Conservation (phyloP, 1,140 invertebrate species). For the Homalodisca vitripennis region DNA sequence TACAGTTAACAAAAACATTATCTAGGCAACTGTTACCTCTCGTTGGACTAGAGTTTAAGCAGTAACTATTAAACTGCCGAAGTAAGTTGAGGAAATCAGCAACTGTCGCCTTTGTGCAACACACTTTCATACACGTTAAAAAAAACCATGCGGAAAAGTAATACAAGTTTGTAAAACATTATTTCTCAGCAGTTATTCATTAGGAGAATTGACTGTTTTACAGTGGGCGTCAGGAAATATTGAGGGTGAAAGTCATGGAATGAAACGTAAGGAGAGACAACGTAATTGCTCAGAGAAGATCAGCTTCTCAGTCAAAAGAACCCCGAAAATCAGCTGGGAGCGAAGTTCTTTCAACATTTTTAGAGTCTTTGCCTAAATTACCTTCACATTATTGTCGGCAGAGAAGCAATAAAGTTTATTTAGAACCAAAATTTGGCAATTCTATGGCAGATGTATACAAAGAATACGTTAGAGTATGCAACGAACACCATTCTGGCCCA, state of each 20-base stretch:
- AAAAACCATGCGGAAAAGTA: background rate
- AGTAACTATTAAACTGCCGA: no score
- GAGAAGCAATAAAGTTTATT: constrained; percentile 23
- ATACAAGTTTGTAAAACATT: background rate
- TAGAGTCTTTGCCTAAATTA: background rate
- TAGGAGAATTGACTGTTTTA: background rate
- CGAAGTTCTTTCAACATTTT: background rate
- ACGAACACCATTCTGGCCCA: background rate
- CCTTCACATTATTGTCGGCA: constrained; percentile 25
- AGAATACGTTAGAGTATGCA: constrained; percentile 24
- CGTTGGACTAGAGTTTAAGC: no score
- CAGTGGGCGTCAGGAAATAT: background rate
- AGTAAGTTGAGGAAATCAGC: no score
- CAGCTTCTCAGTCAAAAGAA: no score
- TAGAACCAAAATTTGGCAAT: constrained; percentile 32
- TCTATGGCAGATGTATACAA: background rate
- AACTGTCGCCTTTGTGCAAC: no score
- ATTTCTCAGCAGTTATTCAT: background rate
- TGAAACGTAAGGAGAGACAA: background rate
- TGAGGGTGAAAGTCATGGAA: background rate
- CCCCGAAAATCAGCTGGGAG: background rate
- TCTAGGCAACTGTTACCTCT: no score
- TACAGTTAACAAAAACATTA: no score
- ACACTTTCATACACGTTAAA: background rate
- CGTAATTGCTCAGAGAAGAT: background rate